A percentile compares a stretch with the other conserved stretches of the same genome.
phyloP scores from a whole-genome alignment of 2,888 invertebrate genomes.

The Boloria euphrosyne region DNA sequence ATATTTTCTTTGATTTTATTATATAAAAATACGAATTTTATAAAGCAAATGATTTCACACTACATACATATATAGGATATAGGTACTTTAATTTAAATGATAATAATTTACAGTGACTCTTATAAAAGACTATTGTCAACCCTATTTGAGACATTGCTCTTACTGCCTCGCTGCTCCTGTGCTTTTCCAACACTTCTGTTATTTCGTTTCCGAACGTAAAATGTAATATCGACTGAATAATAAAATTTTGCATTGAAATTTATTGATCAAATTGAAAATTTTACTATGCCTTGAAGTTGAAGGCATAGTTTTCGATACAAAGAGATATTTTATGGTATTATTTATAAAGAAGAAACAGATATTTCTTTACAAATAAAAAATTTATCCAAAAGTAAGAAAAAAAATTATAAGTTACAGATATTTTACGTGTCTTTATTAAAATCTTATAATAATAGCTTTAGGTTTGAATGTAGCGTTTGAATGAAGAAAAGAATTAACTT shows the following conservation, averaged over 20 bases:
- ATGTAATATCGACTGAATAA: constrained; percentile 40
- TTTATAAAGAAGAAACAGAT: not conserved
- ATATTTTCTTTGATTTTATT: too few species aligned
- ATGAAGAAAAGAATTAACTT: too few species aligned
- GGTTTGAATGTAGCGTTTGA: too few species aligned
- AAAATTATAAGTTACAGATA: too few species aligned
- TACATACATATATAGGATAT: too few species aligned
- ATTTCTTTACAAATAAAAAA: too few species aligned
- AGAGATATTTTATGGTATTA: not conserved
- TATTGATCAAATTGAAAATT: constrained; percentile 31
- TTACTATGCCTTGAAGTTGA: constrained; percentile 7
- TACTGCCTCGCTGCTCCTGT: constrained; percentile 37
- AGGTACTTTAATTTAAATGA: not conserved
- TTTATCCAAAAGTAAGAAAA: too few species aligned
- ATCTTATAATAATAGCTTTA: too few species aligned
- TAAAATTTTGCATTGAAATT: constrained; percentile 32
- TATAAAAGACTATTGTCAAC: not conserved
- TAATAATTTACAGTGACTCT: not conserved
- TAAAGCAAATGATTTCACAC: too few species aligned
- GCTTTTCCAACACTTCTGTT: constrained; percentile 38
- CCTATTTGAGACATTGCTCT: constrained; percentile 36
- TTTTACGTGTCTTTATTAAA: too few species aligned
- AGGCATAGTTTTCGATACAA: constrained; percentile 1
- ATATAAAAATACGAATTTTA: too few species aligned
- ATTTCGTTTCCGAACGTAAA: constrained; percentile 39